Percentiles rank a stretch among this genome's conserved stretches.
Evolutionary conservation across 2,888 invertebrate species (phyloP).

Genomic region (Mayetiola destructor): DNA sequence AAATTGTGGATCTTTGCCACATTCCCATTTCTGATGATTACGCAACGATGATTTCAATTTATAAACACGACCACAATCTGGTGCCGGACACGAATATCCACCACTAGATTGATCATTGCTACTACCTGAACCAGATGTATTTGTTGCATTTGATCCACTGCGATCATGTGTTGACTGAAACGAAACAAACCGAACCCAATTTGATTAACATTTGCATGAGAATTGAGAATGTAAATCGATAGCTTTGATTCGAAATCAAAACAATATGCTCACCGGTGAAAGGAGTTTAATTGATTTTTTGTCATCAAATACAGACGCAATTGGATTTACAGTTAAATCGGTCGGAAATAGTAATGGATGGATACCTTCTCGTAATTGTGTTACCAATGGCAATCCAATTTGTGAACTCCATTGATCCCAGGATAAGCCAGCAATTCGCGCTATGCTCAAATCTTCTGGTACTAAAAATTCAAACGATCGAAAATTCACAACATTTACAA

Average conservation of each 20-base stretch:
- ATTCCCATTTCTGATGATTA: constrained; percentile 76
- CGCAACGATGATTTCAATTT: constrained; percentile 73
- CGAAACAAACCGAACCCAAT: background rate
- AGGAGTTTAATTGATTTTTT: constrained; percentile 10
- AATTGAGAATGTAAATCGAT: background rate
- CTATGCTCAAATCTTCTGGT: constrained; percentile 58
- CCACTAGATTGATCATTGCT: constrained; percentile 19
- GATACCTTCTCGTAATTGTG: constrained; percentile 41
- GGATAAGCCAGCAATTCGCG: constrained; percentile 49
- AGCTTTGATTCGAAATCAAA: background rate
- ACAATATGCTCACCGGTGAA: background rate
- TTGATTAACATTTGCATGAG: background rate
- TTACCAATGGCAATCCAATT: constrained; percentile 54
- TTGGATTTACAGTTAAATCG: constrained; percentile 29
- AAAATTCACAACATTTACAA: no score
- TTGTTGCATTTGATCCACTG: background rate
- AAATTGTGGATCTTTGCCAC: constrained; percentile 71
- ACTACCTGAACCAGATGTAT: background rate
- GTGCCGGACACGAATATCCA: constrained; percentile 53
- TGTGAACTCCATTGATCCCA: constrained; percentile 65
- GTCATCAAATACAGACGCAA: constrained; percentile 22
- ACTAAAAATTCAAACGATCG: constrained; percentile 27
- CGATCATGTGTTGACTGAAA: constrained; percentile 1
- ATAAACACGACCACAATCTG: constrained; percentile 71
- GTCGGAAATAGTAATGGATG: constrained; percentile 34